phyloP scores from a whole-genome alignment of 2,888 invertebrate genomes.

The Sesia bembeciformis region DNA sequence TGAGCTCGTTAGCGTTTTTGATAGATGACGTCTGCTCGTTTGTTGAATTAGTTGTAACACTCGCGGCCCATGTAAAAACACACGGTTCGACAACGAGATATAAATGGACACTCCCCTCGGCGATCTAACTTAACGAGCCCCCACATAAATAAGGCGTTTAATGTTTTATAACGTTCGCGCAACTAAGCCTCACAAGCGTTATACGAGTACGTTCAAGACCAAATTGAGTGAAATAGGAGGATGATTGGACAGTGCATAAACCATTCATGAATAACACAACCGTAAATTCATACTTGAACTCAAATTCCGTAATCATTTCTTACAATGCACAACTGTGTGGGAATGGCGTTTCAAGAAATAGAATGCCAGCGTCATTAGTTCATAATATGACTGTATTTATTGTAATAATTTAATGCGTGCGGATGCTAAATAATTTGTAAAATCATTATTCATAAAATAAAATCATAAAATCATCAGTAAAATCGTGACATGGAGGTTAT shows the following conservation, averaged over 20 bases:
- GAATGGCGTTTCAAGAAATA: slow-evolving; percentile 9
- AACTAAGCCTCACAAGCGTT: slow-evolving; percentile 13
- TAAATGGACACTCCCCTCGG: slow-evolving; percentile 69
- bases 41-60: slow-evolving; percentile 69
- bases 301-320: not conserved
- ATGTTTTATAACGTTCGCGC: slow-evolving; percentile 54
- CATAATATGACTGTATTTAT: slow-evolving; percentile 19
- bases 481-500: slow-evolving; percentile 65
- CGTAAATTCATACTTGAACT: slow-evolving; percentile 3
- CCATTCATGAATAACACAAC: slow-evolving; percentile 2
- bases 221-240: slow-evolving; percentile 6
- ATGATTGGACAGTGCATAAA: slow-evolving; percentile 5
- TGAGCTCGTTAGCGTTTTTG: slow-evolving; percentile 70
- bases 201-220: not conserved
- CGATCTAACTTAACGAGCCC: slow-evolving; percentile 68
- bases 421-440: slow-evolving; percentile 50
- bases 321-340: not conserved
- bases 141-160: slow-evolving; percentile 63
- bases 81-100: slow-evolving; percentile 64
- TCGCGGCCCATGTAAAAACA: slow-evolving; percentile 62
- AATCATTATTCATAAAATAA: slow-evolving; percentile 68
- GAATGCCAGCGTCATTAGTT: slow-evolving; percentile 20
- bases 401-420: slow-evolving; percentile 36
- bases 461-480: too few relatives aligned
- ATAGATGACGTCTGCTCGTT: slow-evolving; percentile 70